Evolutionary conservation across 2,797 vertebrate genomes (phyloP), one percentile per base, ranked within the genome.

Genomic region (Thunnus albacares): DNA sequence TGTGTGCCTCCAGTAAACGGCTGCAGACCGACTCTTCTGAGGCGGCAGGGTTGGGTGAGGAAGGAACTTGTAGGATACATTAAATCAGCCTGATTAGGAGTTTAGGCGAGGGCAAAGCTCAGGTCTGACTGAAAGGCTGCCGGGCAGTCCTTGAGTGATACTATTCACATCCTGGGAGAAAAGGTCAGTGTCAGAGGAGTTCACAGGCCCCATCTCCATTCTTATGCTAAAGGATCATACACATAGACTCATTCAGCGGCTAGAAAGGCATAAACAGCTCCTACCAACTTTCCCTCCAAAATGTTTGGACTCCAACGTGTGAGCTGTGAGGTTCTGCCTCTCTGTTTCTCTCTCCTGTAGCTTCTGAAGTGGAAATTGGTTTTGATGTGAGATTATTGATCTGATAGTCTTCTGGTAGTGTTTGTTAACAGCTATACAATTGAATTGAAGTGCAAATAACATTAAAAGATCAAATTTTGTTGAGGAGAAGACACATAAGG

Each of bases 41-140:
- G 95, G 96, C 96, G 94, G 95, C 92, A 17, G 64, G 59, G 71
- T 64, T 30, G 79, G 66, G 55, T 45, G 77, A 81, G 86, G 84
- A 88, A 88, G 62, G 86, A 51, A 80, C 89, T 86, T 79, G 83
- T 96, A 96, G 96, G 96, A 97, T 96, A 96, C 96, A 97, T 98
- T 97, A 98, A 98, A 98, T 98, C 97, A 97, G 96, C 95, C 96
- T 96, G 97, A 97, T 97, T 97, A 96, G 96, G 96, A 97, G 96
- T 96, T 95, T 93, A 96, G 96, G 96, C 95, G 93, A 96, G 95
- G 95, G 95, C 95, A 96, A 92, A 94, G 95, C 96, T 96, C 92
- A 90, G 95, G 94, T 95, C 92, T 93, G 92, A 85, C 93, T 95
- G 96, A 97, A 97, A 96, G 94, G 94, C 92, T 79, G 92, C 74